Conservation (phyloP, 2,888 invertebrate species). For the Germaria angustata region DNA sequence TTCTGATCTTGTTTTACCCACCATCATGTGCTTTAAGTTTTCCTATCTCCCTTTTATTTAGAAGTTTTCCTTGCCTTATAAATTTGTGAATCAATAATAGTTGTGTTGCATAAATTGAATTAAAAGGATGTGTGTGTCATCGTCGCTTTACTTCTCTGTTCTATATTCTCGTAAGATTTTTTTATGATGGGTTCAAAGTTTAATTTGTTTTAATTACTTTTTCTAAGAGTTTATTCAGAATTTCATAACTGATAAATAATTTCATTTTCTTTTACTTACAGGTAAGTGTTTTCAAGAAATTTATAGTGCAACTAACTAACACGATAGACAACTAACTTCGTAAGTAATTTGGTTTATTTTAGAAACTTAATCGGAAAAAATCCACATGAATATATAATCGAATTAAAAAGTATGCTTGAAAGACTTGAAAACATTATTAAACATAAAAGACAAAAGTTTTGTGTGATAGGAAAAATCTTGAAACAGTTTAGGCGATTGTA, state of each 20-base stretch:
- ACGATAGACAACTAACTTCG: neutral
- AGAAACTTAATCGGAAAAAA: neutral
- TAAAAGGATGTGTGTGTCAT: conserved; percentile 31
- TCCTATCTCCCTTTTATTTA: conserved; percentile 5
- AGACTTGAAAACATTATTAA: no score
- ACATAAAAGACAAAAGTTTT: no score
- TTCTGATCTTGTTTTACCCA: neutral
- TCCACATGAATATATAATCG: neutral
- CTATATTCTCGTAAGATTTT: neutral
- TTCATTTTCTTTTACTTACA: conserved; percentile 36
- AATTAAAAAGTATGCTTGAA: neutral
- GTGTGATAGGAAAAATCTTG: no score
- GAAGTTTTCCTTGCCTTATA: conserved; percentile 37
- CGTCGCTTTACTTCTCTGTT: neutral
- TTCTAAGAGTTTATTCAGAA: conserved; percentile 44
- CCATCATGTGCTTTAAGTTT: conserved; percentile 1
- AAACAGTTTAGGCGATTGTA: no score
- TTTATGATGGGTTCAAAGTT: conserved; percentile 25
- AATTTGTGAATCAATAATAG: conserved; percentile 52
- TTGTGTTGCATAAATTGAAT: conserved; percentile 43
- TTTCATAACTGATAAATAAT: conserved; percentile 58
- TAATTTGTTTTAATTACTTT: conserved; percentile 63
- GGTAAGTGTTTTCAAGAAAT: conserved; percentile 48
- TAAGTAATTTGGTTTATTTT: conserved; percentile 4
- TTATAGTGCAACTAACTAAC: neutral